Base-by-base conservation (phyloP, 2,113 vertebrate genomes). In the Talpa occidentalis region DNA sequence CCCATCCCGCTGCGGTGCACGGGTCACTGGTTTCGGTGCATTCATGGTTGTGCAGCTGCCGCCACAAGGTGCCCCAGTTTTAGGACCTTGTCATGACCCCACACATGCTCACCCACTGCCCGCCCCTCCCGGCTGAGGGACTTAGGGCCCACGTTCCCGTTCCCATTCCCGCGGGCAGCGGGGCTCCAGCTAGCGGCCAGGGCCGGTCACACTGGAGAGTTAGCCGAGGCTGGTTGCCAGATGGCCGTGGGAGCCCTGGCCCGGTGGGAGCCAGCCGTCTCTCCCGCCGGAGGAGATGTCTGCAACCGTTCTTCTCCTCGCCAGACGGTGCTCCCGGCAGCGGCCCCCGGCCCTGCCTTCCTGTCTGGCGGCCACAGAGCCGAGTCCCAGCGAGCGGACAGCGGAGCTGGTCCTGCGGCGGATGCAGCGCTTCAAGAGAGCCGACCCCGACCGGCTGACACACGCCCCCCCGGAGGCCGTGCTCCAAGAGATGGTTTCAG, bases 351-450 rank as follows among this genome's bases (percentile, higher is more conserved):
- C 78, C 0, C 26, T 91, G 0, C 77, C 94, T 6, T 44, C 96
- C 95, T 92, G 89, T 67, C 69, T 49, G 91, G 79, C 95, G 59
- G 79, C 30, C 17, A 12, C 3, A 0, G 26, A 17, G 0, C 32
- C 96, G 4, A 97, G 92, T 76, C 80, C 94, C 74, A 78, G 82
- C 3, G 95, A 90, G 40, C 66, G 97, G 2, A 96, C 98, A 0
- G 98, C 98, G 83, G 99, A 99, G 74, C 98, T 98, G 90, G 99
- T 99, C 28, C 96, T 99, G 44, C 98, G 97, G 87, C 98, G 98
- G 78, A 99, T 99, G 99, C 99, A 99, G 87, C 98, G 98, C 95
- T 99, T 99, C 97, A 99, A 98, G 97, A 99, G 99, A 95, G 93
- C 91, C 32, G 97, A 93, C 92, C 99, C 99, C 0, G 97, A 98